These are phyloP conservation scores for Eugnorisma glareosa DNA, from an alignment of 2,888 invertebrate genomes.

Conservation along the genomic window DNA sequence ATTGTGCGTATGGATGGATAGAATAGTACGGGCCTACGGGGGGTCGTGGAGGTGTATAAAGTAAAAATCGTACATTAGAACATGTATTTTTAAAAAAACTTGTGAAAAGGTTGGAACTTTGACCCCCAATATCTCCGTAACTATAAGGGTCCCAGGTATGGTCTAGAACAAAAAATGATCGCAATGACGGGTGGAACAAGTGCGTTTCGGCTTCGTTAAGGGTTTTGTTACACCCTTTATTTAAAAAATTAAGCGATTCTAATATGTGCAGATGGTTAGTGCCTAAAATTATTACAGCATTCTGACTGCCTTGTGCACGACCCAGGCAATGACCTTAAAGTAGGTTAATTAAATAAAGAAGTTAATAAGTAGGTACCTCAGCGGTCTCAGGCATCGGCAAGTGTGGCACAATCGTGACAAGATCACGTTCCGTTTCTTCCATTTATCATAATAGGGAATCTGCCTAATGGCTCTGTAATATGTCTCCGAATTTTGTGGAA, in stretches of 20 bases:
- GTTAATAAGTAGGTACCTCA: conserved; percentile 85
- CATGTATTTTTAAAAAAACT: too few species aligned
- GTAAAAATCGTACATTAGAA: too few species aligned
- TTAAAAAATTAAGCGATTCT: neutral
- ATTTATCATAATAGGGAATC: conserved; percentile 97
- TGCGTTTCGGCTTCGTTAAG: too few species aligned
- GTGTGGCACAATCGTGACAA: conserved; percentile 97
- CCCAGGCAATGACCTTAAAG: neutral
- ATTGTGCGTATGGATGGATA: too few species aligned
- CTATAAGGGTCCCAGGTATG: too few species aligned
- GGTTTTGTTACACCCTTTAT: too few species aligned
- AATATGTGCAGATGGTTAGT: neutral
- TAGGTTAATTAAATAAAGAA: conserved; percentile 26
- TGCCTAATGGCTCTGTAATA: conserved; percentile 97
- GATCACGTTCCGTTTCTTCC: conserved; percentile 96
- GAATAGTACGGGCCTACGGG: too few species aligned
- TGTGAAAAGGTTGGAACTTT: too few species aligned
- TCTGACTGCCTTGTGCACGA: neutral
- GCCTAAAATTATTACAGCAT: conserved; percentile 2
- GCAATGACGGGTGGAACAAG: too few species aligned
- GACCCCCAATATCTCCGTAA: too few species aligned
- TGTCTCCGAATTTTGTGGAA: conserved; percentile 96
- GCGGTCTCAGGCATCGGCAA: conserved; percentile 96
- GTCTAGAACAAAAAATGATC: too few species aligned
- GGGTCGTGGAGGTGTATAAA: too few species aligned